These are phyloP conservation scores for Aurelia coerulea DNA, from an alignment of 30 jellyfish, hydroid and myxozoan genomes.

Conservation along the genomic window DNA sequence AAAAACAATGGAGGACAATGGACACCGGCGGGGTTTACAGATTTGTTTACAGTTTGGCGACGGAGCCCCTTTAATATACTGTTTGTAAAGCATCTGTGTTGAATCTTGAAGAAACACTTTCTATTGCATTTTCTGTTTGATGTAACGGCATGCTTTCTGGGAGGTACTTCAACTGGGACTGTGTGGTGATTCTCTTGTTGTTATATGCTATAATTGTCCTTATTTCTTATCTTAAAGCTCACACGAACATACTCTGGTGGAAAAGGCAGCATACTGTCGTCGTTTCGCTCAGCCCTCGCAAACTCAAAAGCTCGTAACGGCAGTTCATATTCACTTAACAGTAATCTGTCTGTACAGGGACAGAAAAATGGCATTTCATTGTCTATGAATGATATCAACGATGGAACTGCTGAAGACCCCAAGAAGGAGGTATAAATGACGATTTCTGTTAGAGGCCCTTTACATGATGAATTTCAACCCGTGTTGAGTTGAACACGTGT, in stretches of 20 bases:
- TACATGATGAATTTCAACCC: too few relatives aligned
- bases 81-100: too few relatives aligned
- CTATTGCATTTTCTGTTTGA: too few relatives aligned
- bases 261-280: conserved; percentile 82
- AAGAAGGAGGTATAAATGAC: conserved; percentile 25
- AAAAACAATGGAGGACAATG: too few relatives aligned
- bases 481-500: too few relatives aligned
- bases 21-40: too few relatives aligned
- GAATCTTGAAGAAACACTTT: too few relatives aligned
- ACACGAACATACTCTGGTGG: conserved; percentile 68
- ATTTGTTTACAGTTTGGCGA: too few relatives aligned
- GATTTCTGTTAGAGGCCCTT: too few relatives aligned
- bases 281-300: conserved; percentile 86
- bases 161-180: too few relatives aligned
- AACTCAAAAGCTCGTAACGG: conserved; percentile 65
- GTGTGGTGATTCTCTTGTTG: background rate
- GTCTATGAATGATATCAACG: conserved; percentile 76
- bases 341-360: conserved; percentile 39
- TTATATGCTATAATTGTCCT: background rate
- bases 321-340: conserved; percentile 65
- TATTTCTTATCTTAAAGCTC: conserved; percentile 12
- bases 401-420: conserved; percentile 36
- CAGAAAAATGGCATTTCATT: conserved; percentile 63
- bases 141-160: too few relatives aligned
- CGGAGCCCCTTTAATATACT: too few relatives aligned